These are phyloP conservation scores for Polydrusus pterygomalis DNA, from an alignment of 2,888 invertebrate species.

Conservation along the genomic window DNA sequence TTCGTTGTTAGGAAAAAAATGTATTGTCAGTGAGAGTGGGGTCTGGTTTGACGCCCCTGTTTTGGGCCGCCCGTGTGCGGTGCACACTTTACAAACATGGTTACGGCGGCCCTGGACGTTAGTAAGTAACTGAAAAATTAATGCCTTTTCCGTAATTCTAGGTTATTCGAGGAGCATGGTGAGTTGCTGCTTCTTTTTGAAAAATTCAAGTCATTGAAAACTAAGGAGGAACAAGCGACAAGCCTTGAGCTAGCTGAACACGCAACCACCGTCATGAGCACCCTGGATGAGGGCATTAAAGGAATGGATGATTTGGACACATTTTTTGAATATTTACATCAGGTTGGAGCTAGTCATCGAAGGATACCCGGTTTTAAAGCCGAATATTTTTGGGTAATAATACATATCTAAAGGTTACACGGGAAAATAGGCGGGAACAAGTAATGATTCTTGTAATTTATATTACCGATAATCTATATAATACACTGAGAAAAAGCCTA, in stretches of 20 bases:
- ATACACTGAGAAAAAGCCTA: too few relatives aligned
- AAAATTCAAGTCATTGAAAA: conserved; percentile 86
- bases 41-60: too few relatives aligned
- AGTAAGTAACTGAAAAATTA: too few relatives aligned
- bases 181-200: conserved; percentile 87
- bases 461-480: too few relatives aligned
- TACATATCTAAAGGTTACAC: too few relatives aligned
- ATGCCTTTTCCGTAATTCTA: conserved; percentile 70
- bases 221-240: conserved; percentile 86
- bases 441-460: too few relatives aligned
- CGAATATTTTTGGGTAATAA: conserved; percentile 91
- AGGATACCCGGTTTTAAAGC: conserved; percentile 90
- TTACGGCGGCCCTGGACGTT: too few relatives aligned
- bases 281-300: conserved; percentile 91
- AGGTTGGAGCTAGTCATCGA: conserved; percentile 88
- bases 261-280: conserved; percentile 91
- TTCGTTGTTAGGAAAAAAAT: too few relatives aligned
- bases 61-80: too few relatives aligned
- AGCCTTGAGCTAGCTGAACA: conserved; percentile 91
- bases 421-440: too few relatives aligned
- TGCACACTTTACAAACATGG: too few relatives aligned
- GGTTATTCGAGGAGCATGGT: conserved; percentile 90
- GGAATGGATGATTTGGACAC: conserved; percentile 89
- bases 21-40: too few relatives aligned
- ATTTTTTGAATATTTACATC: conserved; percentile 87